These are phyloP conservation scores for Taphrorychus bicolor DNA, from an alignment of 2,888 invertebrate genomes.

Conservation along the genomic window DNA sequence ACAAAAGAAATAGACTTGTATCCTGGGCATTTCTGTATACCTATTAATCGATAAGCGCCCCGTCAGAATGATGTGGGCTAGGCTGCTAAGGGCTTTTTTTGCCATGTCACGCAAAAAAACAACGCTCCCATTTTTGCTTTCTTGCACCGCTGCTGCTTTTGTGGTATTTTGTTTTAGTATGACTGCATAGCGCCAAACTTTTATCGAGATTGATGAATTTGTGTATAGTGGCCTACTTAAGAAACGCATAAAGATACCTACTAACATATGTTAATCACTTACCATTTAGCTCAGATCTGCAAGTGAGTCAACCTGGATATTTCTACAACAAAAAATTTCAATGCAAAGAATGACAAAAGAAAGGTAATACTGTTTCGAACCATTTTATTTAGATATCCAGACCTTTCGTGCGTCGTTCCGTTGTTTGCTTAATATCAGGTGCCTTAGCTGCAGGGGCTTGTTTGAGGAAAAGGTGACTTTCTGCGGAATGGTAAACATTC, in stretches of 20 bases:
- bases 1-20: slow-evolving; percentile 39
- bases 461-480: slow-evolving; percentile 7
- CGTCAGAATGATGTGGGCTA: slow-evolving; percentile 29
- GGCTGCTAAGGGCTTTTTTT: slow-evolving; percentile 34
- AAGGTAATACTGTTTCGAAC: neutral
- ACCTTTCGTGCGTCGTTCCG: slow-evolving; percentile 1
- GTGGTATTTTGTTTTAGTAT: slow-evolving; percentile 13
- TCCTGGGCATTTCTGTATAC: slow-evolving; percentile 42
- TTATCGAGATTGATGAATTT: neutral
- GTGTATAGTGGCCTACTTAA: neutral
- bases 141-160: slow-evolving; percentile 16
- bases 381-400: neutral
- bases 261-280: neutral
- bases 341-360: neutral
- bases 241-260: neutral
- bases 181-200: slow-evolving; percentile 24
- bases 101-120: slow-evolving; percentile 33
- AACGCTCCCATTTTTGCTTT: slow-evolving; percentile 16
- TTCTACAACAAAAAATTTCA: neutral
- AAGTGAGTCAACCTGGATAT: no score
- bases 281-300: no score
- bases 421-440: slow-evolving; percentile 8
- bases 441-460: neutral
- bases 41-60: slow-evolving; percentile 35
- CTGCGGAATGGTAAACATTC: neutral